Evolutionary conservation across 2,113 vertebrate species (phyloP), one percentile per base, ranked within the genome.

Genomic region (Proterorhinus semilunaris): DNA sequence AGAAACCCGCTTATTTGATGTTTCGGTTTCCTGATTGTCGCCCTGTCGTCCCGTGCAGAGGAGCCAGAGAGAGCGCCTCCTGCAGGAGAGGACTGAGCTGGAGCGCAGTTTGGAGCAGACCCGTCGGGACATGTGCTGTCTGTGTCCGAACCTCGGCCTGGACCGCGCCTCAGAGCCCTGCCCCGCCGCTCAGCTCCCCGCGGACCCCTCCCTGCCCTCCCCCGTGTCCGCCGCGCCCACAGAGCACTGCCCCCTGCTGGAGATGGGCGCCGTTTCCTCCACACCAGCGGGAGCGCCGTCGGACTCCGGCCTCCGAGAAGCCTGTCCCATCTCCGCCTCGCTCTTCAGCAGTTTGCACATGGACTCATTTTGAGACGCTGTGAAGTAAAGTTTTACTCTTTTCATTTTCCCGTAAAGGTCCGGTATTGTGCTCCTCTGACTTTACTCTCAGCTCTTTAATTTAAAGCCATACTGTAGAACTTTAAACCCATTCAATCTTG

Each of bases 61-160:
- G 91, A 91, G 70, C 17, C 94, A 99, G 81, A 98, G 96, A 84
- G 93, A 95, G 61, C 94, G 88, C 62, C 89, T 99, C 75, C 71
- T 96, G 82, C 93, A 94, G 78, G 96, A 99, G 77, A 92, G 87
- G 70, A 92, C 92, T 12, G 92, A 95, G 81, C 94, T 99, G 71
- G 83, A 96, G 85, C 92, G 92, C 17, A 95, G 93, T 12, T 91
- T 98, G 83, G 94, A 93, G 13, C 94, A 98, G 75, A 93, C 93
- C 0, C 94, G 94, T 66, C 95, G 95, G 86, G 97, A 94, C 82
- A 88, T 99, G 46, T 94, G 94, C 0, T 92, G 93, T 9, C 92
- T 99, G 10, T 96, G 93, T 78, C 95, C 96, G 82, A 93, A 92
- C 51, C 92, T 96, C 69, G 94, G 93, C 77, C 89, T 91, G 11